Evolutionary conservation across 1,140 invertebrate genomes (phyloP).

Genomic region (Phocides pigmalion): DNA sequence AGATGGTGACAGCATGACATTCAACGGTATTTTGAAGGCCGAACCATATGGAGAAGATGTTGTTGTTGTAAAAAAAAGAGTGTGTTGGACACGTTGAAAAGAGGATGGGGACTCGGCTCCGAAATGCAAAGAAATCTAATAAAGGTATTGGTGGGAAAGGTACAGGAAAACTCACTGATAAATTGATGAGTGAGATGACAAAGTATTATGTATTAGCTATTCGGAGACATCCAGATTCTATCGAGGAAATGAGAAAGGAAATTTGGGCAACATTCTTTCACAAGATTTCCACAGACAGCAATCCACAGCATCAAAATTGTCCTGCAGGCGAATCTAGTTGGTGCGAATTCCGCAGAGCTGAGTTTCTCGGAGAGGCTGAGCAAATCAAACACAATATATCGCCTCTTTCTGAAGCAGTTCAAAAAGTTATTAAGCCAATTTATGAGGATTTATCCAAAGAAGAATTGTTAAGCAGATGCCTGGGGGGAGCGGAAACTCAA

Average conservation of each 20-base stretch:
- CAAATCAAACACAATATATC: background rate
- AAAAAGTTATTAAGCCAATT: slow-evolving; percentile 21
- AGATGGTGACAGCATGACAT: too few species aligned
- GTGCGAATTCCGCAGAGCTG: slow-evolving; percentile 18
- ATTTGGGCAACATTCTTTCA: slow-evolving; percentile 30
- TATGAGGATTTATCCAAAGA: slow-evolving; percentile 10
- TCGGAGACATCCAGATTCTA: slow-evolving; percentile 31
- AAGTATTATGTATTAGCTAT: slow-evolving; percentile 36
- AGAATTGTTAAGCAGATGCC: background rate
- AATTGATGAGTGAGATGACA: slow-evolving; percentile 30
- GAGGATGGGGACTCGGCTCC: slow-evolving; percentile 32
- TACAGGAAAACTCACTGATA: slow-evolving; percentile 18
- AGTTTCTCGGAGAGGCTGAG: background rate
- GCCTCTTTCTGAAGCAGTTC: slow-evolving; percentile 9
- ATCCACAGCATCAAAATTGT: slow-evolving; percentile 27
- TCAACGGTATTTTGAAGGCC: too few species aligned
- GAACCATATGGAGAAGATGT: too few species aligned
- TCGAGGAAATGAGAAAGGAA: slow-evolving; percentile 26
- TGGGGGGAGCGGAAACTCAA: slow-evolving; percentile 13
- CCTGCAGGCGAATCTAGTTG: slow-evolving; percentile 11
- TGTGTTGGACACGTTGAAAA: slow-evolving; percentile 35
- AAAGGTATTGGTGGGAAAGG: slow-evolving; percentile 34
- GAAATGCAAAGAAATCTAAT: slow-evolving; percentile 16
- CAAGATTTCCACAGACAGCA: slow-evolving; percentile 22
- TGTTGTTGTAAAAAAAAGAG: slow-evolving; percentile 20